Base-by-base conservation (phyloP, 1,140 invertebrate genomes). In the Ericerus pela region DNA sequence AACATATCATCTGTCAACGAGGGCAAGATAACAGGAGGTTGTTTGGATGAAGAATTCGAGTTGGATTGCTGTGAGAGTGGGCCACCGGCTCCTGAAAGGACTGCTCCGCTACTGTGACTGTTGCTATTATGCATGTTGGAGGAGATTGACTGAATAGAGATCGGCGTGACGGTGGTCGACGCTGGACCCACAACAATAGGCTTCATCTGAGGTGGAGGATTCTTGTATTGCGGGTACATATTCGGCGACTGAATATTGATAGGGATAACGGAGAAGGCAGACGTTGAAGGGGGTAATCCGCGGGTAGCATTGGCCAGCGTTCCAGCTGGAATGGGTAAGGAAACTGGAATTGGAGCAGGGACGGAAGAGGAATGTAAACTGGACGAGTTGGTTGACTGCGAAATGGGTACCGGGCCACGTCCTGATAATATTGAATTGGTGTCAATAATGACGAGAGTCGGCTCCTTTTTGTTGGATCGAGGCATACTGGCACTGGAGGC, bases 1-100 rank as follows among this genome's bases (percentile, higher is more conserved):
- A 84, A 90, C 81, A 89, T 89, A 62, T 89, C 85, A 66, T 92
- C 87, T 4, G 85, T 88, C 3, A 90, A 71, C 3, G 84, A 81
- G 0, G 85, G 83, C 58, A 87, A 67, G 53, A 86, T 78, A 43
- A 75, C 75, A 27, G 76, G 67, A 53, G 51, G 58, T 58, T 63
- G 57, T 51, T 70, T 66, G n/a, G 70, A 63, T n/a, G n/a, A n/a
- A n/a, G n/a, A n/a, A n/a, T 36, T 75, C 71, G 20, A 75, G 68
- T 2, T 70, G 66, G 30, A 72, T 63, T 63, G 62, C 56, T 59
- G 62, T 65, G 29, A 63, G 54, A 14, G 60, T 28, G 18, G 53
- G 38, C 10, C 4, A 24, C 11, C 11, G 10, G 24, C 16, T 28
- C 30, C 47, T 29, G 58, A 11, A 27, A 43, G 41, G 22, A 27